Evolutionary conservation across 2,797 vertebrate genomes (phyloP).

Genomic region (Eulemur mongoz): DNA sequence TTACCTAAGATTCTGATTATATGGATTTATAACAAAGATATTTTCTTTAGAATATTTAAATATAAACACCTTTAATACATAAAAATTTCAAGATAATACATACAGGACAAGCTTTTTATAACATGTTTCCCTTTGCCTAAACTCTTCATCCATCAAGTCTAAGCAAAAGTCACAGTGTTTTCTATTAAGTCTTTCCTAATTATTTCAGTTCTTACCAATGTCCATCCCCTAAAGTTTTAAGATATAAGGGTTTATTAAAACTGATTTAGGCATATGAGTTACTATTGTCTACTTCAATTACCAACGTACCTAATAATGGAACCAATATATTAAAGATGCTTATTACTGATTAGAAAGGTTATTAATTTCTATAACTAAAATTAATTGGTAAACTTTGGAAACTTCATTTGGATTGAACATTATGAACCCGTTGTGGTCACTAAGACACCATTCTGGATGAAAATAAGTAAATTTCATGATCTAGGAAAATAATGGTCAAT

Average conservation of each 20-base stretch:
- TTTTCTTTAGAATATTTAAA: conserved; percentile 38
- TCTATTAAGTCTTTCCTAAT: not conserved
- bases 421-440: not conserved
- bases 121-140: not conserved
- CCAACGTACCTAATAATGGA: not conserved
- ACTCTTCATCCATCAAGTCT: not conserved
- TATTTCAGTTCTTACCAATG: not conserved
- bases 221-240: not conserved
- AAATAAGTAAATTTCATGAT: conserved; percentile 20
- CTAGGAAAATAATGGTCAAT: not conserved
- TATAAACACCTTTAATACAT: not conserved
- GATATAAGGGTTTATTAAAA: conserved; percentile 12
- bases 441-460: conserved; percentile 30
- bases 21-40: not conserved
- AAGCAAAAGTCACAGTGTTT: conserved; percentile 18
- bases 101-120: not conserved
- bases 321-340: not conserved
- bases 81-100: not conserved
- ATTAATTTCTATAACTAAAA: conserved; percentile 33
- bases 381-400: conserved; percentile 2
- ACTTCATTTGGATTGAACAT: conserved; percentile 26
- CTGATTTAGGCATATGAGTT: not conserved
- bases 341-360: conserved; percentile 31
- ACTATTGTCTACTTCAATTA: not conserved
- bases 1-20: not conserved